Evolutionary conservation across 1,140 invertebrate genomes (phyloP).

Genomic region (Drosophila sechellia): DNA sequence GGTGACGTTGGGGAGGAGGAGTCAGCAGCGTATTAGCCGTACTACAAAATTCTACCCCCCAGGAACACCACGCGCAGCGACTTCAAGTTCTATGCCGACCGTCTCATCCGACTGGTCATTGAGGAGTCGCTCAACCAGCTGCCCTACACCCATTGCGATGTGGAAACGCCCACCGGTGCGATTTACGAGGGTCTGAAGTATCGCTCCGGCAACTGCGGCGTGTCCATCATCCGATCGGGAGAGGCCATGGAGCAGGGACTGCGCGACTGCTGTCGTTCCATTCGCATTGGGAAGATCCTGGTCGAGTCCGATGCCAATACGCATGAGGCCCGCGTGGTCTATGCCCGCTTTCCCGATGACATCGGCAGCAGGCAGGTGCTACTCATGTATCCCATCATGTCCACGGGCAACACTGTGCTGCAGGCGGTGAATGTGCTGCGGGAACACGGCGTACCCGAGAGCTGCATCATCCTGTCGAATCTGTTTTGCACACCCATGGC

Average conservation of each 20-base stretch:
- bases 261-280: slow-evolving; percentile 98
- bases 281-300: slow-evolving; percentile 98
- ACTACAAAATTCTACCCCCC: slow-evolving; percentile 24
- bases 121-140: slow-evolving; percentile 99
- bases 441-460: slow-evolving; percentile 96
- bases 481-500: slow-evolving; percentile 98
- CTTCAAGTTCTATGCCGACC: slow-evolving; percentile 99
- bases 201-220: slow-evolving; percentile 98
- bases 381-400: slow-evolving; percentile 99
- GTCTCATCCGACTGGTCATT: slow-evolving; percentile 96
- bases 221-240: slow-evolving; percentile 97
- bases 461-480: slow-evolving; percentile 97
- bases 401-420: slow-evolving; percentile 96
- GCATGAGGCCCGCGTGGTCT: slow-evolving; percentile 98
- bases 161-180: slow-evolving; percentile 96
- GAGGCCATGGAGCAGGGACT: slow-evolving; percentile 99
- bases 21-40: neutral
- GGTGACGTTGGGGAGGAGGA: neutral
- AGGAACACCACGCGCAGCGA: slow-evolving; percentile 97
- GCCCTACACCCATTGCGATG: slow-evolving; percentile 94
- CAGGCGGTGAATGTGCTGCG: slow-evolving; percentile 96
- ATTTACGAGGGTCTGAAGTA: slow-evolving; percentile 96
- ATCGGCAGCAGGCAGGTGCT: slow-evolving; percentile 95
- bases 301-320: slow-evolving; percentile 98
- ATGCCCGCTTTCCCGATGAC: slow-evolving; percentile 98